Evolutionary conservation across 2,888 invertebrate species (phyloP).

Genomic region (Diadromus collaris): DNA sequence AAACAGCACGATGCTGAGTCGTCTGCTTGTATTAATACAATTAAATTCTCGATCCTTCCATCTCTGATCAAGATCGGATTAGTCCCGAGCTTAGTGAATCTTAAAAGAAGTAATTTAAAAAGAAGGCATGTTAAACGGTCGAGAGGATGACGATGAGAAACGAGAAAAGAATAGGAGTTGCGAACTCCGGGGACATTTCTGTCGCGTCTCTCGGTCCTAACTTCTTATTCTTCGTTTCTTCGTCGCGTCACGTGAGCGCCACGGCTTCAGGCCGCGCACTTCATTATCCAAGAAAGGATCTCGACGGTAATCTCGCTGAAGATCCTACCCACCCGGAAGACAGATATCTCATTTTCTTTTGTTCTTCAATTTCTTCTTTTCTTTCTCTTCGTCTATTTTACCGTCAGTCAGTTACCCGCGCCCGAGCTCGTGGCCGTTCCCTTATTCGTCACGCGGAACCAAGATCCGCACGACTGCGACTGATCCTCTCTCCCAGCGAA

Average conservation of each 20-base stretch:
- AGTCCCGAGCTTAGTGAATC: background rate
- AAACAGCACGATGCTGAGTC: background rate
- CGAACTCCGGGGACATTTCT: background rate
- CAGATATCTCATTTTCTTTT: constrained; percentile 35
- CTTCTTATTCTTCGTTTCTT: constrained; percentile 5
- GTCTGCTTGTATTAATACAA: background rate
- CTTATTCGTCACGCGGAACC: background rate
- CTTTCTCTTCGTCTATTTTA: constrained; percentile 20
- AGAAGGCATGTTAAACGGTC: background rate
- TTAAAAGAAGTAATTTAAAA: background rate
- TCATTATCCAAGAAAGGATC: constrained; percentile 29
- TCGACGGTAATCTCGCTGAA: background rate
- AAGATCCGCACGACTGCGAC: constrained; percentile 7
- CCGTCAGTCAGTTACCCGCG: constrained; percentile 15
- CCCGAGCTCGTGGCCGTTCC: background rate
- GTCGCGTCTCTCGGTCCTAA: background rate
- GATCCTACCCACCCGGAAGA: constrained; percentile 5
- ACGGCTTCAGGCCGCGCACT: background rate
- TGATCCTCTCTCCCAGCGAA: constrained; percentile 19
- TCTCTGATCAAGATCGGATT: background rate
- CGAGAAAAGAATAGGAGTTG: background rate
- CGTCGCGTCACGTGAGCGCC: background rate
- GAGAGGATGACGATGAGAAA: background rate
- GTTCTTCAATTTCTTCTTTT: constrained; percentile 30
- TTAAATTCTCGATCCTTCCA: background rate